phyloP scores from a whole-genome alignment of 1,140 invertebrate genomes.

The Temnothorax longispinosus region DNA sequence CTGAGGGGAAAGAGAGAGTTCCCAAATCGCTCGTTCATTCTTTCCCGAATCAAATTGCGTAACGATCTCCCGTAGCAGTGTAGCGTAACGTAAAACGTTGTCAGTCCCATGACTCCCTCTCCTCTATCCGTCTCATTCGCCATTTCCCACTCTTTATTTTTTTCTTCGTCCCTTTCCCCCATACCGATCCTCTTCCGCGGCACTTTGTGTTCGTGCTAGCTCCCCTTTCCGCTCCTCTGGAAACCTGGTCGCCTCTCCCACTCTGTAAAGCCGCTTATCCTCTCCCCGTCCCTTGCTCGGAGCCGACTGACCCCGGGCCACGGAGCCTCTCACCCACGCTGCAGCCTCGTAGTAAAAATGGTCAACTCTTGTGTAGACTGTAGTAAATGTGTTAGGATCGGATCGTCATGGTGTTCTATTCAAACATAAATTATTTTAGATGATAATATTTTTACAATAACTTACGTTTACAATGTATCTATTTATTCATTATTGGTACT shows the following conservation, averaged over 20 bases:
- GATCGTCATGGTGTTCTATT: background rate
- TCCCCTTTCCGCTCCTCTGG: conserved; percentile 68
- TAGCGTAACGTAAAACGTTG: conserved; percentile 82
- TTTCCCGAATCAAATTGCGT: conserved; percentile 76
- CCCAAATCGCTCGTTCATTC: conserved; percentile 73
- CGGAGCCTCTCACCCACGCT: conserved; percentile 82
- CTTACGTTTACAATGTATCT: background rate
- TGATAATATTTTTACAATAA: background rate
- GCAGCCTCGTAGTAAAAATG: conserved; percentile 82
- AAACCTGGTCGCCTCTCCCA: conserved; percentile 60
- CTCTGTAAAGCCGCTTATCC: background rate
- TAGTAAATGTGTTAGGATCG: conserved; percentile 69
- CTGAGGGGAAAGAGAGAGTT: conserved; percentile 30
- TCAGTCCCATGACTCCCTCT: conserved; percentile 64
- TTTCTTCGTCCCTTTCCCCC: conserved; percentile 33
- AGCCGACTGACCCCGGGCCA: conserved; percentile 78
- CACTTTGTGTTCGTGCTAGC: conserved; percentile 29
- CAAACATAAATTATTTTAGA: background rate
- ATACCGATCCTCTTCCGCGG: conserved; percentile 58
- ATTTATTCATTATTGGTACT: background rate
- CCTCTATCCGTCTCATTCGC: conserved; percentile 53
- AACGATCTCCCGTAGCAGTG: conserved; percentile 79
- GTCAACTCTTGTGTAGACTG: conserved; percentile 73
- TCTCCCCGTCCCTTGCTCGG: background rate
- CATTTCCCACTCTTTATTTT: conserved; percentile 37